Percentiles rank a stretch among this genome's conserved stretches.
Conservation (phyloP, 2,797 vertebrate species). For the Acomys russatus region DNA sequence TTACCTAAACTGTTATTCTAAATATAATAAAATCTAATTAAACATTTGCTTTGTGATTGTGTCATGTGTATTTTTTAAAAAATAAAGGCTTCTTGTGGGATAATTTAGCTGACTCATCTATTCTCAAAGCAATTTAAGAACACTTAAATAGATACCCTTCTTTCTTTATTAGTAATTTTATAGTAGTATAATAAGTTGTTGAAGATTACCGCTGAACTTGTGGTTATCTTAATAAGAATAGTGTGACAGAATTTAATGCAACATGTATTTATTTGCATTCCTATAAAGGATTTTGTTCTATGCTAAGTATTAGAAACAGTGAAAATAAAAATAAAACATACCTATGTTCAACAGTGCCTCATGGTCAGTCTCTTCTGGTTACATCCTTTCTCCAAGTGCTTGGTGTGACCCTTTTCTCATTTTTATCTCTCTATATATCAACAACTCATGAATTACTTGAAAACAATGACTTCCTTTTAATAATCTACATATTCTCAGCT, state of each 20-base stretch:
- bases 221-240: not conserved
- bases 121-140: conserved; percentile 27
- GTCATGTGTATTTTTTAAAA: conserved; percentile 49
- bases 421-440: not conserved
- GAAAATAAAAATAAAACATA: not conserved
- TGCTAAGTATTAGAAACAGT: conserved; percentile 21
- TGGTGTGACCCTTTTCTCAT: not conserved
- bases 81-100: not conserved
- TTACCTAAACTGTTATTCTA: conserved; percentile 43
- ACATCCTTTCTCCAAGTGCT: not conserved
- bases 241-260: not conserved
- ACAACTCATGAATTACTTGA: conserved; percentile 23
- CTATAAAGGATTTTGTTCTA: not conserved
- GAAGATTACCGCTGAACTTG: conserved; percentile 48
- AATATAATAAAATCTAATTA: conserved; percentile 62
- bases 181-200: not conserved
- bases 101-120: conserved; percentile 26
- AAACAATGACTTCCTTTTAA: conserved; percentile 4
- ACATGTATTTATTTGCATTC: not conserved
- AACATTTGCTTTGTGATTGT: conserved; percentile 59
- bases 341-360: not conserved
- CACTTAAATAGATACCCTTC: not conserved
- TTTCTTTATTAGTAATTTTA: conserved; percentile 47
- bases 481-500: not conserved
- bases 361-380: not conserved